A percentile compares a stretch with the other conserved stretches of the same genome.
These are phyloP conservation scores for Pogonophryne albipinna DNA, from an alignment of 2,797 vertebrate genomes.

Conservation along the genomic window DNA sequence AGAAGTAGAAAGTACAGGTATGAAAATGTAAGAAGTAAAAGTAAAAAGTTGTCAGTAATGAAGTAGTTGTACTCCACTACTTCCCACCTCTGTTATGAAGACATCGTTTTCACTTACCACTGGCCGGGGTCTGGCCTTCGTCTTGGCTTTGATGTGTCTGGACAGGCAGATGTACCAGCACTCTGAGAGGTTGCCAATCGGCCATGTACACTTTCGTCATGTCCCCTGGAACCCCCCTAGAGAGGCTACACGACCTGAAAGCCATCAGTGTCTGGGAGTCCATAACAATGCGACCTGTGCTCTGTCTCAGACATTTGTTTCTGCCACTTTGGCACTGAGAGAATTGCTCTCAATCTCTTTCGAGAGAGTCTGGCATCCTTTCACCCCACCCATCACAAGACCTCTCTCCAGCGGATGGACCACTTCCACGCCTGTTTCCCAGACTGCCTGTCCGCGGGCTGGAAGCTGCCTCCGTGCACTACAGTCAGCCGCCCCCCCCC, in stretches of 20 bases:
- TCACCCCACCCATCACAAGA: slow-evolving; percentile 73
- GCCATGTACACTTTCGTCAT: slow-evolving; percentile 38
- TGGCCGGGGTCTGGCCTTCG: slow-evolving; percentile 42
- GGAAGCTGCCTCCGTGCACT: slow-evolving; percentile 40
- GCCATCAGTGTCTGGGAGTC: slow-evolving; percentile 69
- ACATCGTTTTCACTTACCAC: slow-evolving; percentile 56
- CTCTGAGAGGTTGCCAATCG: slow-evolving; percentile 41
- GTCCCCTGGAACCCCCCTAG: slow-evolving; percentile 43
- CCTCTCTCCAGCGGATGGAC: slow-evolving; percentile 67
- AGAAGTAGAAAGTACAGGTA: no score
- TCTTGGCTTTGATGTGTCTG: slow-evolving; percentile 55
- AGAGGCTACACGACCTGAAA: slow-evolving; percentile 56
- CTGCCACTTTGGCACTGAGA: slow-evolving; percentile 74
- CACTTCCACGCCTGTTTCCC: slow-evolving; percentile 57
- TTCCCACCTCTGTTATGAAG: slow-evolving; percentile 33
- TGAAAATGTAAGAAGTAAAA: no score
- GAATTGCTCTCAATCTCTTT: slow-evolving; percentile 72
- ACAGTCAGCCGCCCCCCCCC: slow-evolving; percentile 25
- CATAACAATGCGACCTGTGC: slow-evolving; percentile 64
- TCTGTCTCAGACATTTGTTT: slow-evolving; percentile 74
- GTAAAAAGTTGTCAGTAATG: no score
- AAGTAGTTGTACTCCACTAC: no score
- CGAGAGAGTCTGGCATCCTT: slow-evolving; percentile 68
- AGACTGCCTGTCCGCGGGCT: slow-evolving; percentile 35
- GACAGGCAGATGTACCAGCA: slow-evolving; percentile 51